Conservation (phyloP, 2,113 vertebrate genomes). For the Phylloscopus whistleri region DNA sequence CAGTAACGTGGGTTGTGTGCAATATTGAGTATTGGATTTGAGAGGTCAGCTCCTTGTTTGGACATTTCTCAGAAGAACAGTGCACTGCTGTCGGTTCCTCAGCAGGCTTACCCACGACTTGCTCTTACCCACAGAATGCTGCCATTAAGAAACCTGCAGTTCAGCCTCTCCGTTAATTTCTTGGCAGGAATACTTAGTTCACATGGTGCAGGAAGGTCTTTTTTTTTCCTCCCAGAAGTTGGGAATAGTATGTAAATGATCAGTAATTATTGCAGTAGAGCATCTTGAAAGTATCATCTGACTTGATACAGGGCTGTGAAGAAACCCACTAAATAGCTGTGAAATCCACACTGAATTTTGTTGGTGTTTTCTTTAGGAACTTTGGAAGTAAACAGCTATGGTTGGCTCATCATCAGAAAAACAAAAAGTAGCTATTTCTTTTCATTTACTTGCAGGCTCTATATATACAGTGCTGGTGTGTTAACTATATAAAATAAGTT, state of each 20-base stretch:
- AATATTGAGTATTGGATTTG: background rate
- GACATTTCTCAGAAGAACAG: background rate
- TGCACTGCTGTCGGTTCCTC: background rate
- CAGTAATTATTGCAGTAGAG: background rate
- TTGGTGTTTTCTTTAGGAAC: background rate
- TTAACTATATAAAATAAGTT: background rate
- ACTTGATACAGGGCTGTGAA: background rate
- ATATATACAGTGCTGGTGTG: background rate
- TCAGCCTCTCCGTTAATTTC: background rate
- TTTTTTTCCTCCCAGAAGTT: accelerated
- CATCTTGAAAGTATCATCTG: background rate
- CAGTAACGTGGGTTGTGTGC: background rate
- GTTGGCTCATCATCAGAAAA: background rate
- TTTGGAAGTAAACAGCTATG: background rate
- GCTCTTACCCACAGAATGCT: background rate
- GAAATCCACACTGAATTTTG: background rate
- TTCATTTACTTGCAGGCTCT: background rate
- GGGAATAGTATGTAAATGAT: background rate
- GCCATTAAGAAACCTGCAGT: background rate
- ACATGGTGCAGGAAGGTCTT: background rate
- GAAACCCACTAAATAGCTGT: background rate
- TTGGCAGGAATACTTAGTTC: background rate
- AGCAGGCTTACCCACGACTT: background rate
- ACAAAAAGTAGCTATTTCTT: background rate
- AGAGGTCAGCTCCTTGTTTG: slow-evolving; percentile 42